These are phyloP conservation scores for Macrotis lagotis DNA, from an alignment of 2,113 vertebrate genomes.

Conservation along the genomic window DNA sequence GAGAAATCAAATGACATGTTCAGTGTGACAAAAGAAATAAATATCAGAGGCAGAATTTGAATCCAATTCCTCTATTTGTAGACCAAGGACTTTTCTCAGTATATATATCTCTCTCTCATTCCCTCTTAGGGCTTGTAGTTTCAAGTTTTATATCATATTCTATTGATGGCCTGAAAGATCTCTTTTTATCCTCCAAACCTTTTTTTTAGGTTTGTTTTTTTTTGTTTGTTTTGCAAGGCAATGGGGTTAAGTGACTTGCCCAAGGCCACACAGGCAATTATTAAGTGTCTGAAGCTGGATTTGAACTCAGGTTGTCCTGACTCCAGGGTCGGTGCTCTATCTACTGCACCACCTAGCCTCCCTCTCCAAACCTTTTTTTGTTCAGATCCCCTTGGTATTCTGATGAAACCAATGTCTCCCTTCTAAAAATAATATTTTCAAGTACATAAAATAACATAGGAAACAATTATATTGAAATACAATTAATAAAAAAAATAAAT, in stretches of 20 bases:
- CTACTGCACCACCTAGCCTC: too few relatives aligned
- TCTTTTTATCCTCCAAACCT: neutral
- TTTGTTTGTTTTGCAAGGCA: too few relatives aligned
- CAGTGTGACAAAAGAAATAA: neutral
- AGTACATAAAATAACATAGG: neutral
- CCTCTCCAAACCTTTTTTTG: neutral
- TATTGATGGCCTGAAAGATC: neutral
- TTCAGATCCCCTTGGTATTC: neutral
- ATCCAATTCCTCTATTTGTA: neutral
- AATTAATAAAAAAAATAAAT: neutral
- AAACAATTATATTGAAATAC: neutral
- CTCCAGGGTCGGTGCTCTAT: too few relatives aligned
- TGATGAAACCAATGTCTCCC: neutral
- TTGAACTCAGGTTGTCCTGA: too few relatives aligned
- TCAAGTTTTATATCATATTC: neutral
- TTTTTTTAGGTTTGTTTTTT: too few relatives aligned
- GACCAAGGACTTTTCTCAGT: neutral
- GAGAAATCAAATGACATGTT: neutral
- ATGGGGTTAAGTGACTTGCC: too few relatives aligned
- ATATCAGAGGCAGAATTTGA: neutral
- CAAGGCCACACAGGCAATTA: too few relatives aligned
- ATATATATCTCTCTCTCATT: neutral
- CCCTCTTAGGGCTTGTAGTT: too few relatives aligned
- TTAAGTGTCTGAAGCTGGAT: too few relatives aligned
- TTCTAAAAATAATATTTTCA: neutral